Base-by-base conservation (phyloP, 2,797 vertebrate genomes). In the Cirrhinus mrigala region DNA sequence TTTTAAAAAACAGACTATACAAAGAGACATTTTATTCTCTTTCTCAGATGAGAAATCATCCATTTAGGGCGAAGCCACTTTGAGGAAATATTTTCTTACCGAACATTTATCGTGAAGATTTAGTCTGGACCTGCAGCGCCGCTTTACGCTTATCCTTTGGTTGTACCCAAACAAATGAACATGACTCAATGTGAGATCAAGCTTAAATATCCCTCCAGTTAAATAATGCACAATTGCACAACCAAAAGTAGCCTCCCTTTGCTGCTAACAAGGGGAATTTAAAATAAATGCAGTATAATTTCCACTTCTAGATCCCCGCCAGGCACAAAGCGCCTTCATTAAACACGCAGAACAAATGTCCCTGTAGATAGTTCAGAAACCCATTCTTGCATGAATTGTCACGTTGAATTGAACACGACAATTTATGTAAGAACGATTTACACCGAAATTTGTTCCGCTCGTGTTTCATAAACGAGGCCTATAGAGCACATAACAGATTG, bases 171-270 rank as follows among this genome's bases (percentile, higher is more conserved):
- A 74, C 56, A 74, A 62, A 48, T 75, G 81, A 74, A 75, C 70
- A 64, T 24, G 27, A 74, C 8, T 62, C 71, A 56, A 4, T 37
- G 50, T 27, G 40, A 82, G 56, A 62, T 29, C 37, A 73, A 74
- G 33, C 56, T 14, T 83, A 83, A 74, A 74, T 16, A 4, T 83
- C 27, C 58, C 22, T 83, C 27, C 29, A 83, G 81, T 52, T 40
- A 48, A 83, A 75, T 9, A 75, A 64, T 52, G 81, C 71, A 76
- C 71, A 83, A 60, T 78, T 84, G 82, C 82, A 78, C 74, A 70
- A 68, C 74, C 74, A 84, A 69, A 84, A 78, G 50, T 78, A 84
- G 74, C 82, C 48, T 78, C 50, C 2, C 20, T 69, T 69, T 56
- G 33, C 75, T 84, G 20, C 18, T 78, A 78, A 56, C 29, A 27